A percentile compares a stretch with the other conserved stretches of the same genome.
Evolutionary conservation across 2,797 vertebrate species (phyloP).

Genomic region (Furcifer pardalis): DNA sequence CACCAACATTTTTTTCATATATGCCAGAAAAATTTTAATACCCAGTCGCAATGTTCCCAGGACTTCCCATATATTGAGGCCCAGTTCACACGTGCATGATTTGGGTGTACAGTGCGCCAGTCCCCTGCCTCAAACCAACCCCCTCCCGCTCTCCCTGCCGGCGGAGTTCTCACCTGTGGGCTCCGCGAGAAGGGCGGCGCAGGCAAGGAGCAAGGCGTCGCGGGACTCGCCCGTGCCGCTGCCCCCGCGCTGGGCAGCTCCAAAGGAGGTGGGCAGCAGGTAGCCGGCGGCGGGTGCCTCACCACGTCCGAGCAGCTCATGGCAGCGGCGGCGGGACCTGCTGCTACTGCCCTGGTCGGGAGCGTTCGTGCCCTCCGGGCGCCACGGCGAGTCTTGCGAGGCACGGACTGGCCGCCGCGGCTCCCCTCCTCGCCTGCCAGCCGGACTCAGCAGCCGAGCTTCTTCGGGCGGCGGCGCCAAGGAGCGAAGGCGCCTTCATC

Average conservation of each 20-base stretch:
- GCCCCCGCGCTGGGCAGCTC: constrained; percentile 74
- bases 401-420: neutral
- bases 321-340: constrained; percentile 74
- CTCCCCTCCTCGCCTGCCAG: constrained; percentile 19
- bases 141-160: neutral
- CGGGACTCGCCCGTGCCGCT: constrained; percentile 80
- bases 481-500: constrained; percentile 60
- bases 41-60: too few relatives aligned
- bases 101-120: too few relatives aligned
- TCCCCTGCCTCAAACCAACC: neutral
- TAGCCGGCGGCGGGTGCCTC: constrained; percentile 84
- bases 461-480: constrained; percentile 36
- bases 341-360: neutral
- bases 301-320: constrained; percentile 98
- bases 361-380: constrained; percentile 18
- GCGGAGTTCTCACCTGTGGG: constrained; percentile 84
- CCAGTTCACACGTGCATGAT: neutral
- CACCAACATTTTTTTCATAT: too few relatives aligned
- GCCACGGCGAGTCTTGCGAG: neutral
- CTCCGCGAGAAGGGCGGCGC: constrained; percentile 64
- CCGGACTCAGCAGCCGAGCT: constrained; percentile 41
- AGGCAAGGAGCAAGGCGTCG: constrained; percentile 81
- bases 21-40: too few relatives aligned
- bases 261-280: constrained; percentile 89
- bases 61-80: neutral